Conservation (phyloP, 2,113 vertebrate species). For the Petrocephalus microphthalmus region DNA sequence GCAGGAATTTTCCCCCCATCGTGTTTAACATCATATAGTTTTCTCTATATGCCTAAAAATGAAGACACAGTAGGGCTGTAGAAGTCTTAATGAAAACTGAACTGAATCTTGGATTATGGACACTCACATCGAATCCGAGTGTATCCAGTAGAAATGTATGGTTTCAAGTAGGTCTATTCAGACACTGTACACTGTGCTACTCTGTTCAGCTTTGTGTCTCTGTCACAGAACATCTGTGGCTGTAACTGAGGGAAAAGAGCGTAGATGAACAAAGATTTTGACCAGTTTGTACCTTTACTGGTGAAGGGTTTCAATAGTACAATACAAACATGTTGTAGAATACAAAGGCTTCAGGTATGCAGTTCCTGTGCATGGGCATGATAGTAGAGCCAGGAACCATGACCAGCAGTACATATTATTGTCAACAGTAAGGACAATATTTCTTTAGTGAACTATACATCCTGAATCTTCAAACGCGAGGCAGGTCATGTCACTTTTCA, state of each 20-base stretch:
- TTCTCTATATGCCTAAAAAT: neutral
- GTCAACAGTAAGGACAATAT: neutral
- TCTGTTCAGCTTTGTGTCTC: neutral
- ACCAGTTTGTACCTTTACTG: neutral
- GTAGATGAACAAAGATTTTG: neutral
- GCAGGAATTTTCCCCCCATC: neutral
- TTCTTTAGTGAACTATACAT: neutral
- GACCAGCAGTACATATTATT: neutral
- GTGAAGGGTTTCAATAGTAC: neutral
- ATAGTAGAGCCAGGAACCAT: neutral
- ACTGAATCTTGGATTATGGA: neutral
- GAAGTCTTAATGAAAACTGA: neutral
- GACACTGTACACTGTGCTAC: neutral
- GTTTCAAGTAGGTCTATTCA: neutral
- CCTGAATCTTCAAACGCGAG: neutral
- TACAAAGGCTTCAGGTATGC: neutral
- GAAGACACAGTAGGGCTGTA: neutral
- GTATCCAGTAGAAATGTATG: neutral
- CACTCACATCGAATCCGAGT: neutral
- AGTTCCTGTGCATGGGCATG: neutral
- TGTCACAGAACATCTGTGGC: neutral
- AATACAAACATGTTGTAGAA: neutral
- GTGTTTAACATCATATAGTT: neutral
- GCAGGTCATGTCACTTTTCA: neutral
- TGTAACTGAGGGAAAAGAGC: neutral